Base-by-base conservation (phyloP, 2,888 invertebrate genomes). In the Volucella bombylans region DNA sequence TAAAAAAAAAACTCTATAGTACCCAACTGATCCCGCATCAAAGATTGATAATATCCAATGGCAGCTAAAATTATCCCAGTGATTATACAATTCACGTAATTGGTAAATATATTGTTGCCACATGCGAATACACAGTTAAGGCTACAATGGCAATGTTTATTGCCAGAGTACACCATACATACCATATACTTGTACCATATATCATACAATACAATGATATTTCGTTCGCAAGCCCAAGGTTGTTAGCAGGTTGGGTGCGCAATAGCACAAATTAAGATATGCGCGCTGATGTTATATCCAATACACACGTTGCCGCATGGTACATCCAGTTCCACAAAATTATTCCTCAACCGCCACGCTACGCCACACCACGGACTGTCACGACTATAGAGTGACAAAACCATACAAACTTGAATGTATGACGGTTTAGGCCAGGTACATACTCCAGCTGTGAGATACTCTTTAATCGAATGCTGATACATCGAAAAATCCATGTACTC, bases 71-170 rank as follows among this genome's bases (percentile, higher is more conserved):
- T 73, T 79, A 79, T 82, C 52, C 62, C 61, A 82, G 41, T 61
- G 69, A 80, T 83, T 80, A 83, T 76, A 80, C 80, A 80, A 83
- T 79, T 52, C 83, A 83, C 83, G 80, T 83, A 83, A 83, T 83
- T 83, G 83, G 83, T 83, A 83, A 83, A 83, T 83, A 76, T 74
- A 69, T 69, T 69, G 79, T 83, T 83, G 71, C 83, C 83, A 74
- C 82, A 83, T 79, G 62, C 79, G 49, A 65, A 50, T 79, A 82
- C 55, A 68, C 65, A 74, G 55, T 79, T 47, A 83, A 74, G 50
- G 65, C 83, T 71, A 83, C 80, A 80, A 80, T 80, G 73, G 80
- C 67, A 80, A 74, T 71, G 83, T 80, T 83, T 83, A 80, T 83
- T 80, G 55, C 80, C 73, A 73, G 73, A 23, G 50, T 73, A 78